These are phyloP conservation scores for Pagetopsis macropterus DNA, from an alignment of 2,797 vertebrate species.

Conservation along the genomic window DNA sequence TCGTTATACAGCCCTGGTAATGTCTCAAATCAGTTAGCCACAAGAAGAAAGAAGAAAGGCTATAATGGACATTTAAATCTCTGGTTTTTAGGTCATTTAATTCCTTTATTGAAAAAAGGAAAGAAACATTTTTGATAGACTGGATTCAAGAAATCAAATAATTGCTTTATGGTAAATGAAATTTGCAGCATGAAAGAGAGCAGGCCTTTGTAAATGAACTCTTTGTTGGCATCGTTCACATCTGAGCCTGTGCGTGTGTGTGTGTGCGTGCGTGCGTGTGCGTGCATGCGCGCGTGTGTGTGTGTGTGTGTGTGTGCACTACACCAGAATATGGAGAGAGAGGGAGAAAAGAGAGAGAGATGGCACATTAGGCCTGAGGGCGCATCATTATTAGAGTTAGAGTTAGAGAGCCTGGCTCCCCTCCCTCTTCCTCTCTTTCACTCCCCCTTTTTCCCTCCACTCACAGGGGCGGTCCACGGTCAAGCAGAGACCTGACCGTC, in stretches of 20 bases:
- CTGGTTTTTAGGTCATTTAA: background rate
- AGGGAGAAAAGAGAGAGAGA: constrained; percentile 43
- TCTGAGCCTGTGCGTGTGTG: constrained; percentile 14
- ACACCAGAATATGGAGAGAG: constrained; percentile 39
- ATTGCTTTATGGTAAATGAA: constrained; percentile 23
- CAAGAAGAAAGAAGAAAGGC: background rate
- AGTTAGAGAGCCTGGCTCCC: constrained; percentile 64
- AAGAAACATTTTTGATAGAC: background rate
- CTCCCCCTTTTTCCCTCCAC: constrained; percentile 45
- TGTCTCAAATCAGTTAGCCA: background rate
- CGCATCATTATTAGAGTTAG: constrained; percentile 84
- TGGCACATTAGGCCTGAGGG: constrained; percentile 80
- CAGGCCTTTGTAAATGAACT: constrained; percentile 49
- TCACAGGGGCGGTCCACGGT: constrained; percentile 63
- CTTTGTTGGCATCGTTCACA: constrained; percentile 43
- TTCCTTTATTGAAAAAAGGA: background rate
- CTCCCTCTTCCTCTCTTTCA: constrained; percentile 19
- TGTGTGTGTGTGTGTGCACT: constrained; percentile 5
- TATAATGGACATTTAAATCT: background rate
- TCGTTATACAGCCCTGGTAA: background rate
- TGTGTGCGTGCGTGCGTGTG: constrained; percentile 33
- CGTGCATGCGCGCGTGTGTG: too few species aligned
- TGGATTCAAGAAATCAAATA: constrained; percentile 14
- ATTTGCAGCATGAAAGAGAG: constrained; percentile 22
- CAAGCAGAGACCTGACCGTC: constrained; percentile 23